Base-by-base conservation (phyloP, 2,888 invertebrate species). In the Drosophila incognita region DNA sequence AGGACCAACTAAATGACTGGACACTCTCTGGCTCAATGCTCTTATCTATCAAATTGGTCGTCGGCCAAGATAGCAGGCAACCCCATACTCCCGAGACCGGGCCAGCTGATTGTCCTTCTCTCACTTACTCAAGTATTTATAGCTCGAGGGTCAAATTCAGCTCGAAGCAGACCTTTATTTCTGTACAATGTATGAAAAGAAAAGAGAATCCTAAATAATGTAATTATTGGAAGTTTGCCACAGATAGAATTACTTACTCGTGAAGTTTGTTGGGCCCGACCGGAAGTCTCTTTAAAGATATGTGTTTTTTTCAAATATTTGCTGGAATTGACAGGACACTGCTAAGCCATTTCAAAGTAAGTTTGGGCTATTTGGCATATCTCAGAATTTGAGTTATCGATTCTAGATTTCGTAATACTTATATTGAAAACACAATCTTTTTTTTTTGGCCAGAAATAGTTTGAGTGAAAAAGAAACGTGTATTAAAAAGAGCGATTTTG, bases 1-100 rank as follows among this genome's bases (percentile, higher is more conserved):
- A 46, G 7, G 46, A 53, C 51, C 65, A 65, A 69, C 63, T 48
- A 61, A 68, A 69, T 56, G 67, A 65, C 74, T 63, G 60, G 46
- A 48, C 67, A 59, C 35, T 62, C 61, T 74, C 11, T 59, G 76
- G 62, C 83, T 79, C 85, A 73, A 69, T 76, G 82, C 71, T 83
- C 87, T 89, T 84, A 84, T 84, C 83, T 84, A 74, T 81, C 84
- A 87, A 89, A 84, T 84, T 84, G 83, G 87, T 84, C 70, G 72
- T 71, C 69, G 70, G 76, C 87, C 87, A 79, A 79, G 77, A 81
- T 64, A 59, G 48, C 56, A 15, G 27, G 15, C 29, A 29, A 27
- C 31, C 42, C 5, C 4, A 24, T 18, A 27, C 35, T 5, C 36
- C 11, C 38, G 2, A n/a, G 31, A 11, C 53, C 42, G 49, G 52